Conservation (phyloP, 2,113 vertebrate species). For the Motacilla tschutschensis region DNA sequence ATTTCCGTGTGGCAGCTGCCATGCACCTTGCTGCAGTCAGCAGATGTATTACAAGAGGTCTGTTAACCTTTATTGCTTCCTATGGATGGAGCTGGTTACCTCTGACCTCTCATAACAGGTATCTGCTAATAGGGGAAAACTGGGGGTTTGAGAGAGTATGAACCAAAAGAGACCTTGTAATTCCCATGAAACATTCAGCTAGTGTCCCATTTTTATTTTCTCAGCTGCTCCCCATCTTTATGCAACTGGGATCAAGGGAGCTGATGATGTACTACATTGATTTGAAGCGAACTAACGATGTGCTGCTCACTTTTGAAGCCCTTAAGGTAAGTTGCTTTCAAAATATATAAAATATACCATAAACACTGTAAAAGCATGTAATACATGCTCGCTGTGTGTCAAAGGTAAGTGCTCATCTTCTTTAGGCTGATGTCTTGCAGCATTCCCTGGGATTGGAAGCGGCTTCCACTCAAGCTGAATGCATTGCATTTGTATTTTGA, state of each 20-base stretch:
- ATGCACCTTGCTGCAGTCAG: slow-evolving; percentile 58
- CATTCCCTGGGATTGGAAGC: not conserved
- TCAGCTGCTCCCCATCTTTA: slow-evolving; percentile 94
- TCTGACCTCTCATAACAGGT: slow-evolving; percentile 61
- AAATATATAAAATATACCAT: not conserved
- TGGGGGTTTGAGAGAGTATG: slow-evolving; percentile 28
- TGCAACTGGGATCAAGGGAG: slow-evolving; percentile 95
- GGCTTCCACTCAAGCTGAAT: not conserved
- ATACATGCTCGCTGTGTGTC: not conserved
- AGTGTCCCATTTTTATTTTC: not conserved
- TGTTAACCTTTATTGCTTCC: slow-evolving; percentile 67
- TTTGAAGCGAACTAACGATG: slow-evolving; percentile 94
- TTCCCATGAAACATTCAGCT: not conserved
- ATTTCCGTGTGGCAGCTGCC: slow-evolving; percentile 53
- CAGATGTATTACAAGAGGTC: slow-evolving; percentile 59
- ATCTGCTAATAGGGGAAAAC: slow-evolving; percentile 25
- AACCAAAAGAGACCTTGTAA: not conserved
- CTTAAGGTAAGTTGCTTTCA: slow-evolving; percentile 83
- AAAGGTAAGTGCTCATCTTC: not conserved
- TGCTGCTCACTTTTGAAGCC: slow-evolving; percentile 95
- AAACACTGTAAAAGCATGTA: not conserved
- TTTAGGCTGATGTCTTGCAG: not conserved
- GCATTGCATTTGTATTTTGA: not conserved
- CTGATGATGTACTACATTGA: slow-evolving; percentile 98
- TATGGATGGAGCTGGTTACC: slow-evolving; percentile 63